Evolutionary conservation across 2,888 invertebrate species (phyloP), one percentile per base, ranked within the genome.

Genomic region (Drosophila mayaguana): DNA sequence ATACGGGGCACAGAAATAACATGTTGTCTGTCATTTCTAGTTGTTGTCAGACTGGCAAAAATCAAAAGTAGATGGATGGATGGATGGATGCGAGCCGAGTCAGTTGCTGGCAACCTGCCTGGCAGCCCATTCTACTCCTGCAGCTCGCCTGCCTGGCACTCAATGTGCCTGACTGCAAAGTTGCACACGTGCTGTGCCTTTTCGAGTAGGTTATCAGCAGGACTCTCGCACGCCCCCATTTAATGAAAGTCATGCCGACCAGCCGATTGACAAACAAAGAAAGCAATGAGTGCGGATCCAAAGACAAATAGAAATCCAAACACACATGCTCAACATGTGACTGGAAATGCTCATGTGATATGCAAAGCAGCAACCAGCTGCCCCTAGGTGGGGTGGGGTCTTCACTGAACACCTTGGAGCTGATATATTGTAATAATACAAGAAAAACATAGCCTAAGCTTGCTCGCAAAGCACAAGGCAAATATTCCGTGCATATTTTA

Each of bases 1-100:
- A 45, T 34, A 16, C 11, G 32, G 43, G 20, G 18, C 22, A 36
- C 45, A 67, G 75, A 78, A 81, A 81, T 80, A 75, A 67, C 80
- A 80, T 80, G 76, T 80, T 76, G 78, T 74, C 67, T 80, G 81
- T 62, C 69, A 80, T 83, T 74, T 59, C n/a, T n/a, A 36, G 43
- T 45, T 62, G 54, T n/a, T 34, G 32, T 48, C 20, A 22, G 43
- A 55, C 54, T 55, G 20, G 36, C 59, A 74, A 76, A 70, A 71
- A 76, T 70, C 56, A 63, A 70, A 75, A 61, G 71, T 63, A 68
- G 63, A 74, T 75, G 70, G 75, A 72, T 63, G 67, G 51, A 42
- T 56, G 60, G 63, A 74, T 74, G 68, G 68, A 65, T 68, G 65
- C 59, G 45, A 53, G 36, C 43, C 50, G 56, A 32, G 45, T 62